phyloP scores from a whole-genome alignment of 2,113 vertebrate species.

The Spermophilus dauricus region DNA sequence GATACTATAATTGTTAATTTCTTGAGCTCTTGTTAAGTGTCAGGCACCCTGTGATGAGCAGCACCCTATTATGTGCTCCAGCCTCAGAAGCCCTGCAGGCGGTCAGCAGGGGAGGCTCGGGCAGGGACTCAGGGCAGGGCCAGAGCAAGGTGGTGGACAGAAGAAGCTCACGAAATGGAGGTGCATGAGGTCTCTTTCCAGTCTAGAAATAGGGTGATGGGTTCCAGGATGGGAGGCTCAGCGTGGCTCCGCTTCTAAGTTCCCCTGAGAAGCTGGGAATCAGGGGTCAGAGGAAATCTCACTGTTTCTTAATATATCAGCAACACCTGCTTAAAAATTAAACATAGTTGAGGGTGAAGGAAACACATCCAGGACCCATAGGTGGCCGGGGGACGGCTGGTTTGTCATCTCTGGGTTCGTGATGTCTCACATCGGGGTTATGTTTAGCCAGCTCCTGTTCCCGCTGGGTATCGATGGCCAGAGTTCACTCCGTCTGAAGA shows the following conservation, averaged over 20 bases:
- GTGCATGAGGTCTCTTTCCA: not conserved
- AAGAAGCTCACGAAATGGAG: not conserved
- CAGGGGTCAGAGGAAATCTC: not conserved
- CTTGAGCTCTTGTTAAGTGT: too few species aligned
- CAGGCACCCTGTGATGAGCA: too few species aligned
- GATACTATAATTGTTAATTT: too few species aligned
- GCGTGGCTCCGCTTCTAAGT: rapidly evolving
- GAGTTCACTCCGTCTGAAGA: not conserved
- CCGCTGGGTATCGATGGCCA: not conserved
- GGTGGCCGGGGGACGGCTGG: not conserved
- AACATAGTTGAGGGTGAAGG: not conserved
- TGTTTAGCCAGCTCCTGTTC: not conserved
- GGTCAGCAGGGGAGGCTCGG: not conserved
- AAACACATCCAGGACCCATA: not conserved
- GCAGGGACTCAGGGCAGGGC: not conserved
- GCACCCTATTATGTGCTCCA: not conserved
- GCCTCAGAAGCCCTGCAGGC: not conserved
- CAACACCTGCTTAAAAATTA: slow-evolving; percentile 56
- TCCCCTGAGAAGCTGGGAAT: not conserved
- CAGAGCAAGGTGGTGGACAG: not conserved
- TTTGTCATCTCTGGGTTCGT: not conserved
- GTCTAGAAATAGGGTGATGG: not conserved
- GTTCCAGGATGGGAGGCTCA: not conserved
- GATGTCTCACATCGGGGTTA: not conserved
- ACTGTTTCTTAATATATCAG: not conserved